These are phyloP conservation scores for Amblyornis subalaris DNA, from an alignment of 2,113 vertebrate genomes.

Conservation along the genomic window DNA sequence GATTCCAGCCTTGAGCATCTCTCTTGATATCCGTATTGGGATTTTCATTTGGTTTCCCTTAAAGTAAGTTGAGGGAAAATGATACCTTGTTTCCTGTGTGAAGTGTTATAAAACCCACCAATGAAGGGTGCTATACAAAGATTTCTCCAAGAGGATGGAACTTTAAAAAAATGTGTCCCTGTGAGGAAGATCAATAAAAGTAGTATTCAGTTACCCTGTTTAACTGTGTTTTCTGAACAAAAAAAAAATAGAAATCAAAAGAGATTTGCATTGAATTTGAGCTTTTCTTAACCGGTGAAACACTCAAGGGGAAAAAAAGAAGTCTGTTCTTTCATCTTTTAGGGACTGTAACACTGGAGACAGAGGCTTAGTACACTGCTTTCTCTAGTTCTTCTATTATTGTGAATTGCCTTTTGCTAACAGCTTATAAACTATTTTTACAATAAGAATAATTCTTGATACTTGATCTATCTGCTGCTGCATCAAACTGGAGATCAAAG, in stretches of 20 bases:
- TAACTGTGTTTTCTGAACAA: neutral
- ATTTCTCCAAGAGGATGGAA: neutral
- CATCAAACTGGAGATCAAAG: neutral
- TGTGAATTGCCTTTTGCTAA: conserved; percentile 1
- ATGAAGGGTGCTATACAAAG: neutral
- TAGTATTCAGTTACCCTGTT: neutral
- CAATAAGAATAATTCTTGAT: neutral
- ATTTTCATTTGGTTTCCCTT: neutral
- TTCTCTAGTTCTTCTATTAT: neutral
- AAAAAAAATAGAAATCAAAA: neutral
- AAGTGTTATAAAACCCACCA: neutral
- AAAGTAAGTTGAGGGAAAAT: neutral
- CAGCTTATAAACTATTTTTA: neutral
- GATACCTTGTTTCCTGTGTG: neutral
- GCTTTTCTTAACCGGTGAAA: neutral
- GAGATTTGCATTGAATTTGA: neutral
- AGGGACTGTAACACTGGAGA: neutral
- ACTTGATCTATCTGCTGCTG: neutral
- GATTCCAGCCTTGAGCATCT: neutral
- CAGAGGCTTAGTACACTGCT: neutral
- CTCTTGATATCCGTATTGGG: neutral
- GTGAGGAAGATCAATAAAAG: neutral
- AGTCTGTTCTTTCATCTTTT: neutral
- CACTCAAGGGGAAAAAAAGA: neutral
- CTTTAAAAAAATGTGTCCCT: neutral